Conservation (phyloP, 1,140 invertebrate genomes). For the Hermetia illucens region DNA sequence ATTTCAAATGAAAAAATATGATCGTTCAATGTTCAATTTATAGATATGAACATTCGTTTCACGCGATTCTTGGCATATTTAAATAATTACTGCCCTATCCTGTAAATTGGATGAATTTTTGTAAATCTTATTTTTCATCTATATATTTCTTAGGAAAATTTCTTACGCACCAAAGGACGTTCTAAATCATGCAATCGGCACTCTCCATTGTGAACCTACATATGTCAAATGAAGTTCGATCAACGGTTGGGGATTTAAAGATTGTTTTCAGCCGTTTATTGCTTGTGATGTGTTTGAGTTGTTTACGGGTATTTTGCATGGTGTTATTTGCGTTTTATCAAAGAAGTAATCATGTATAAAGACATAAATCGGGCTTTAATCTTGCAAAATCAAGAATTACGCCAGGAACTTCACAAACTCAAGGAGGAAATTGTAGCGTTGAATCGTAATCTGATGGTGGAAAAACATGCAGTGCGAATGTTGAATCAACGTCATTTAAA, state of each 20-base stretch:
- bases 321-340: not conserved
- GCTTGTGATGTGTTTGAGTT: not conserved
- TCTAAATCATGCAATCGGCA: not conserved
- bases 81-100: too few species aligned
- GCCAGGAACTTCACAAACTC: not conserved
- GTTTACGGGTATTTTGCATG: not conserved
- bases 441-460: not conserved
- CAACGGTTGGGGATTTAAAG: too few species aligned
- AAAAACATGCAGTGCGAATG: too few species aligned
- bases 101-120: too few species aligned
- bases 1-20: too few species aligned
- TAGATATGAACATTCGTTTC: too few species aligned
- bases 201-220: not conserved
- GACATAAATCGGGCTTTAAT: not conserved
- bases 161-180: not conserved
- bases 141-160: too few species aligned
- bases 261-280: not conserved
- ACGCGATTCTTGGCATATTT: too few species aligned
- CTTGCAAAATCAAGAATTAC: not conserved
- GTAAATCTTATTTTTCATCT: too few species aligned
- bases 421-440: not conserved
- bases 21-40: too few species aligned
- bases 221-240: not conserved
- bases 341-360: not conserved
- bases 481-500: too few species aligned